Evolutionary conservation across 2,888 invertebrate species (phyloP), one percentile per base, ranked within the genome.

Genomic region (Thecocarcelia acutangulata): DNA sequence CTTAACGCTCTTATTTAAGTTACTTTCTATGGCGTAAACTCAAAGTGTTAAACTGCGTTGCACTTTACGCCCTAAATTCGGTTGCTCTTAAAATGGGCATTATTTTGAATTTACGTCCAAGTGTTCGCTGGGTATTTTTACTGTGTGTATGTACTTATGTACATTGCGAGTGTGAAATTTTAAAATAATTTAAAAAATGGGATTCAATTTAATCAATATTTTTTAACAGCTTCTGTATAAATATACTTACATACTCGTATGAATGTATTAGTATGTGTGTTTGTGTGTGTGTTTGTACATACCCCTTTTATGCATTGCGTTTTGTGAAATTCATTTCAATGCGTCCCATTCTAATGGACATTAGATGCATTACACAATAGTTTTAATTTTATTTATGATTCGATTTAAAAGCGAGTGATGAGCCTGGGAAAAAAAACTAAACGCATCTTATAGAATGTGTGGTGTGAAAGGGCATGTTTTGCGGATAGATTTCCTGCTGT

Each of bases 381-480:
- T 72, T 66, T 77, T 88, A 87, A 88, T 87, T 88, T 87, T 88
- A 87, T 87, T 87, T 87, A 87, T 88, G 87, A 87, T 87, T 87
- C 87, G 87, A 88, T 87, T 64, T 37, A 59, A 73, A 80, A 61
- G 21, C 68, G 79, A 76, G 68, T 76, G 76, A 76, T 69, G 73
- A 73, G 73, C 69, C 66, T 77, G 79, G 76, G 33, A 80, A 82
- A 83, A 54, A 58, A 46, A 68, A 61, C 13, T 68, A 63, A 52
- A 24, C 50, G 86, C 69, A 56, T 52, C 44, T 13, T 59, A 44
- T 11, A 19, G 54, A 86, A 85, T 84, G 85, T 85, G 85, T 84
- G 87, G 89, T 88, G 87, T 87, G 88, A 87, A 89, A 89, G 89
- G 90, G 89, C 88, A 89, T 90, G 90, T 90, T 89, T 86, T 90